phyloP scores from a whole-genome alignment of 2,113 vertebrate species.

The Phrynocephalus versicolor region DNA sequence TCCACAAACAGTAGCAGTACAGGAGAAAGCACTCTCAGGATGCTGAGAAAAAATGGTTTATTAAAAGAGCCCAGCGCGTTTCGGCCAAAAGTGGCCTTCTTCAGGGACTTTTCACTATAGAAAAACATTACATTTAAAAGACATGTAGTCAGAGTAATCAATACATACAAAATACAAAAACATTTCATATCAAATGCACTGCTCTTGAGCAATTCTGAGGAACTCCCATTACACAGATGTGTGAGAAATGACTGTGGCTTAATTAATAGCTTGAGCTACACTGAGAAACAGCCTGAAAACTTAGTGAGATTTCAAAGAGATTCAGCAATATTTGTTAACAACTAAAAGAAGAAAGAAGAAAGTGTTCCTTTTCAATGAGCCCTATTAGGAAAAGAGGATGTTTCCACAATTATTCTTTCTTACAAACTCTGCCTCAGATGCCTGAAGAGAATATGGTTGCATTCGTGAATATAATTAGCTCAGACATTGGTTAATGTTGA shows the following conservation, averaged over 20 bases:
- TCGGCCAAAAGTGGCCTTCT: too few species aligned
- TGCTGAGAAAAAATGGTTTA: too few species aligned
- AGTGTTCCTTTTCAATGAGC: not conserved
- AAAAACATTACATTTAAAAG: too few species aligned
- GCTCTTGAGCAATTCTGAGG: too few species aligned
- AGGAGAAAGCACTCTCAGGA: too few species aligned
- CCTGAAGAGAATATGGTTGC: conserved; percentile 35
- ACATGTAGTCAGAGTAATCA: too few species aligned
- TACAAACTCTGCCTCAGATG: conserved; percentile 42
- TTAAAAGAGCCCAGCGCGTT: too few species aligned
- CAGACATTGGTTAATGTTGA: conserved; percentile 64
- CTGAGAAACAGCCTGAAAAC: conserved; percentile 6
- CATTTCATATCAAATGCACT: too few species aligned
- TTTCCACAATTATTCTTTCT: not conserved
- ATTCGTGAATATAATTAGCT: conserved; percentile 60
- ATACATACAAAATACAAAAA: too few species aligned
- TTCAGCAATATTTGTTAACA: conserved; percentile 2
- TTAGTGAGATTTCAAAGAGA: not conserved
- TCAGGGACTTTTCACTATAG: too few species aligned
- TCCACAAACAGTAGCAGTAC: too few species aligned
- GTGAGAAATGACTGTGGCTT: conserved; percentile 3
- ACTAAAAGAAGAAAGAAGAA: not conserved
- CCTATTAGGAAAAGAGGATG: not conserved
- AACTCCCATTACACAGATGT: conserved; percentile 1
- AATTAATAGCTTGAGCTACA: conserved; percentile 37